Evolutionary conservation across 92 coral and sea anemone species (phyloP).

Genomic region (Zoanthus sansibaricus): DNA sequence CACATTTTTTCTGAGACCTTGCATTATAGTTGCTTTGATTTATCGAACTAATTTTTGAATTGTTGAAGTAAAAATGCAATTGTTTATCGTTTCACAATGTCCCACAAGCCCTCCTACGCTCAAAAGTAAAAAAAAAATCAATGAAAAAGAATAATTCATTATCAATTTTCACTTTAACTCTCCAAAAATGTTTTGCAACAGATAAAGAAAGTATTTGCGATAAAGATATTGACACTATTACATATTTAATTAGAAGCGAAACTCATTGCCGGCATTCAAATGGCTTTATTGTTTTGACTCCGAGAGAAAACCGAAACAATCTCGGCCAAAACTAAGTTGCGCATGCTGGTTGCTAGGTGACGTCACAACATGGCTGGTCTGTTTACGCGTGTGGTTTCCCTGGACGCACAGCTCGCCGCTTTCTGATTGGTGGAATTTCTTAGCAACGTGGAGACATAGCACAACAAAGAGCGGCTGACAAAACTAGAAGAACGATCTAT

Average conservation of each 20-base stretch:
- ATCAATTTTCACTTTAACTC: too few species aligned
- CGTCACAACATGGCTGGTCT: slow-evolving; percentile 68
- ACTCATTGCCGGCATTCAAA: background rate
- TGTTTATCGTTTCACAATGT: too few species aligned
- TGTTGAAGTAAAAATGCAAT: too few species aligned
- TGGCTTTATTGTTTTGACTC: background rate
- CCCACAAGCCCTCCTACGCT: background rate
- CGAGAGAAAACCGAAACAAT: background rate
- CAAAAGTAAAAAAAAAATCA: too few species aligned
- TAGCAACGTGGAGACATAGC: slow-evolving; percentile 95
- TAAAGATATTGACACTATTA: too few species aligned
- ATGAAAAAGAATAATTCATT: too few species aligned
- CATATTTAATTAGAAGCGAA: background rate
- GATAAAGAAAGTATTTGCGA: too few species aligned
- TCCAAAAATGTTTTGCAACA: background rate
- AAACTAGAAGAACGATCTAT: slow-evolving; percentile 77
- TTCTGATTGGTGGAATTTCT: slow-evolving; percentile 96
- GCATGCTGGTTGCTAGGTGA: slow-evolving; percentile 63
- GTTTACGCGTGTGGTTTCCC: slow-evolving; percentile 98
- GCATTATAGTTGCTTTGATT: too few species aligned
- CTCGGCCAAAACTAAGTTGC: slow-evolving; percentile 1
- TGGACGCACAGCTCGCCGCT: slow-evolving; percentile 79
- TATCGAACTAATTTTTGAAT: too few species aligned
- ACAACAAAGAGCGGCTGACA: slow-evolving; percentile 98
- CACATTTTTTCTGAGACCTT: too few species aligned